These are phyloP conservation scores for Xanthorhoe designata DNA, from an alignment of 2,888 invertebrate genomes.

Conservation along the genomic window DNA sequence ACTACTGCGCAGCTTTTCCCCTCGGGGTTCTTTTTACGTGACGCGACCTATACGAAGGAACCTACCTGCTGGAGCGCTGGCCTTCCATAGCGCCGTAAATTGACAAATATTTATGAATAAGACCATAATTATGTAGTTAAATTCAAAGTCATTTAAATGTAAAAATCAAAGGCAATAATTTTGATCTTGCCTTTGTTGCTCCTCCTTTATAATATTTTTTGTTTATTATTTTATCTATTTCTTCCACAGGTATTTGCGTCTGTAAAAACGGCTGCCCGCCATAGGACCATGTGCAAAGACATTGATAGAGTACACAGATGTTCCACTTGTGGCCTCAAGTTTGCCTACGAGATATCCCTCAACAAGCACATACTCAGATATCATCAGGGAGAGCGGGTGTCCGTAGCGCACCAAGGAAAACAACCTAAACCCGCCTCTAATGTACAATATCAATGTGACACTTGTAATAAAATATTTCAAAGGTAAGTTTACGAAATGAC, in stretches of 20 bases:
- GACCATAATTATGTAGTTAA: no score
- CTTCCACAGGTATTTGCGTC: constrained; percentile 72
- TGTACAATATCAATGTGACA: constrained; percentile 83
- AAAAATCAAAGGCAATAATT: no score
- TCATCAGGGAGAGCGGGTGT: constrained; percentile 76
- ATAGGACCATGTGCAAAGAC: constrained; percentile 70
- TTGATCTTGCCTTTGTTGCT: no score
- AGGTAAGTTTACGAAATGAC: constrained; percentile 61
- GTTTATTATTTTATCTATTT: no score
- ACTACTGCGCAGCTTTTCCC: no score
- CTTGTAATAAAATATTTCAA: constrained; percentile 87
- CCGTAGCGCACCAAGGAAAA: constrained; percentile 70
- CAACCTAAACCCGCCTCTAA: constrained; percentile 57
- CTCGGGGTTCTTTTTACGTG: no score
- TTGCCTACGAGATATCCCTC: constrained; percentile 76
- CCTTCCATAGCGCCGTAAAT: no score
- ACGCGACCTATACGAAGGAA: no score
- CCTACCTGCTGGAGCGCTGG: no score
- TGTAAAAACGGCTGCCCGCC: constrained; percentile 79
- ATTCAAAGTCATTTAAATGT: no score
- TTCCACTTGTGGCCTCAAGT: constrained; percentile 71
- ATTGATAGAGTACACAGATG: constrained; percentile 72
- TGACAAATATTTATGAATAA: no score
- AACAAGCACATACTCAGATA: constrained; percentile 77
- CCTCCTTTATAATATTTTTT: no score